Conservation (phyloP, 2,888 invertebrate species). For the Piscicola geometra region DNA sequence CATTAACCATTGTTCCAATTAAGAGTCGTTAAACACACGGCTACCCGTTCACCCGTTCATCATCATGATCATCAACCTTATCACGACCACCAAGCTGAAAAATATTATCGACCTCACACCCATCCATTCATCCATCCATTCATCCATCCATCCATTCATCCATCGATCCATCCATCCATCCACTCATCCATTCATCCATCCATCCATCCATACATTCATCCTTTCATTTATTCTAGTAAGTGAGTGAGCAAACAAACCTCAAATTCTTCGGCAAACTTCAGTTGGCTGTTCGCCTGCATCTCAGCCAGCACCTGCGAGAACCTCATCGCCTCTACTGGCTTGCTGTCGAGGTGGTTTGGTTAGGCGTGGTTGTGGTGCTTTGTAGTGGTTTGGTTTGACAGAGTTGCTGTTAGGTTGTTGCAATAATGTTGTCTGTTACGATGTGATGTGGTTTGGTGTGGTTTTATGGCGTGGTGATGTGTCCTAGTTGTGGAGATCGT, state of each 20-base stretch:
- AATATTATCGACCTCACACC: too few species aligned
- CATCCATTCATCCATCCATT: constrained; percentile 20
- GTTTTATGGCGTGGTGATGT: neutral
- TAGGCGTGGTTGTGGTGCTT: constrained; percentile 1
- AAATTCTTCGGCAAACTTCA: constrained; percentile 31
- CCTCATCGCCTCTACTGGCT: neutral
- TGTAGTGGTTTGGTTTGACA: neutral
- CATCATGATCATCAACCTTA: too few species aligned
- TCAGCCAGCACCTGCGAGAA: neutral
- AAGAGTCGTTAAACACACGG: too few species aligned
- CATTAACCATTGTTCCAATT: too few species aligned
- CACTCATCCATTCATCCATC: neutral
- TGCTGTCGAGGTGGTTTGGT: neutral
- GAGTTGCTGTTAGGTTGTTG: neutral
- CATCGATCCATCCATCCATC: neutral
- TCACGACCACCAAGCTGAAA: too few species aligned
- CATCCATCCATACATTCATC: neutral
- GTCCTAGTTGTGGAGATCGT: neutral
- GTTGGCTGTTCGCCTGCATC: constrained; percentile 31
- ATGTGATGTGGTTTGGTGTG: constrained; percentile 12
- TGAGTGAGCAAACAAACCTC: too few species aligned
- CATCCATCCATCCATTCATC: constrained; percentile 12
- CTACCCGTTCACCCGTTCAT: too few species aligned
- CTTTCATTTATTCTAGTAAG: too few species aligned
- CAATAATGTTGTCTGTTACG: neutral